phyloP scores from a whole-genome alignment of 2,888 invertebrate genomes.

The Pseudolycoriella hygida region DNA sequence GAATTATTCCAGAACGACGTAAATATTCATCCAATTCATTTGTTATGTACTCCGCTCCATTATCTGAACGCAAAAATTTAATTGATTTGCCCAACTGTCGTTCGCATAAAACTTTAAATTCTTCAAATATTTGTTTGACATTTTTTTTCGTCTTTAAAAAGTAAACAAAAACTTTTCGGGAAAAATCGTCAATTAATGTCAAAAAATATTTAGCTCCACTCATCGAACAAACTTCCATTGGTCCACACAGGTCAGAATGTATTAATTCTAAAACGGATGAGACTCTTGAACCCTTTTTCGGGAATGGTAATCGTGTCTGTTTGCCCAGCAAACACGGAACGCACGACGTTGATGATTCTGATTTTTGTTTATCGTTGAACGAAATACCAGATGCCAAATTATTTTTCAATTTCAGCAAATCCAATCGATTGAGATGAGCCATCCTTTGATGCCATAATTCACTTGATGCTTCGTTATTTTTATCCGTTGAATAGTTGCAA shows the following conservation, averaged over 20 bases:
- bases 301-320: no score
- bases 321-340: no score
- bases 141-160: background rate
- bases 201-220: no score
- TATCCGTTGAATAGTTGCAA: no score
- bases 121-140: background rate
- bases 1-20: no score
- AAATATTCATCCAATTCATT: constrained; percentile 12
- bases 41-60: constrained; percentile 13
- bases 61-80: constrained; percentile 12
- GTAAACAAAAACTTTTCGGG: background rate
- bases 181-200: background rate
- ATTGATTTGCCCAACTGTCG: background rate
- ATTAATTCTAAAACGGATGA: background rate
- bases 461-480: no score
- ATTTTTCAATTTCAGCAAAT: background rate
- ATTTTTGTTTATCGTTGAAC: no score
- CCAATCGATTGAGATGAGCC: background rate
- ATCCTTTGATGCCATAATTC: background rate
- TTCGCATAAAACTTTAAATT: background rate
- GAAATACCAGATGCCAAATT: background rate
- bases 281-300: background rate
- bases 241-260: no score
- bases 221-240: no score
- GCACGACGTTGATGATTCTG: no score